phyloP scores from a whole-genome alignment of 2,113 vertebrate genomes.

The Eudyptes chrysolophus region DNA sequence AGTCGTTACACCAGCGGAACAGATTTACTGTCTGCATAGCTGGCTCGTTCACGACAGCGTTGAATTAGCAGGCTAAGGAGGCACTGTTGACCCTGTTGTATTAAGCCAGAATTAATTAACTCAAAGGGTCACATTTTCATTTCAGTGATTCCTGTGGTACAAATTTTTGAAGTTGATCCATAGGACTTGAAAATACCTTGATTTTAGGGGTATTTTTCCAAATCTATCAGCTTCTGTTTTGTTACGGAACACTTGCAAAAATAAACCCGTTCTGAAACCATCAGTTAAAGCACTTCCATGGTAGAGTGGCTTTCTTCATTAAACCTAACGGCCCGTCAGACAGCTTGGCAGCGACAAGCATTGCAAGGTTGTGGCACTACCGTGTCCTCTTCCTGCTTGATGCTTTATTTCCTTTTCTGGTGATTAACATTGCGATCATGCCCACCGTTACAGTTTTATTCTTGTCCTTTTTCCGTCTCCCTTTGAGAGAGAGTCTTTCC shows the following conservation, averaged over 20 bases:
- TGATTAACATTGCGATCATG: background rate
- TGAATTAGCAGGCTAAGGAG: conserved; percentile 16
- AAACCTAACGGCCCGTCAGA: background rate
- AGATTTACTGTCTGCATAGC: background rate
- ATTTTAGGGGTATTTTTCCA: background rate
- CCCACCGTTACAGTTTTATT: background rate
- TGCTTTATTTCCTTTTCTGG: background rate
- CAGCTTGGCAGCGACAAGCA: background rate
- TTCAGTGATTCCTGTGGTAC: background rate
- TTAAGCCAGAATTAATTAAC: conserved; percentile 43
- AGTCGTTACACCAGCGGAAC: background rate
- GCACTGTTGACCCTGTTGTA: background rate
- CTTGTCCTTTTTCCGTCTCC: background rate
- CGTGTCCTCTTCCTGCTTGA: background rate
- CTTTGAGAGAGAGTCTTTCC: background rate
- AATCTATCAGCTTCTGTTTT: background rate
- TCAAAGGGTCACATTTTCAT: background rate
- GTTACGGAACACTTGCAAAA: background rate
- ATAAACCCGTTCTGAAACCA: background rate
- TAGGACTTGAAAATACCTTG: conserved; percentile 18
- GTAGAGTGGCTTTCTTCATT: background rate
- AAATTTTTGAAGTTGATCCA: background rate
- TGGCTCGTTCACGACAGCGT: background rate
- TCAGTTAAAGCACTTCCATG: background rate
- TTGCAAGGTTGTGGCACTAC: background rate